A percentile compares a stretch with the other conserved stretches of the same genome.
Evolutionary conservation across 2,113 vertebrate genomes (phyloP).

Genomic region (rabbit (Oryctolagus cuniculus)): mOryCun1.1 NC_091438.1:57004001-57004500

Average conservation of each 20-base stretch:
- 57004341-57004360: background rate
- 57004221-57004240: background rate
- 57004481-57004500: background rate
- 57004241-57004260: background rate
- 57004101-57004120: background rate
- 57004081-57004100: too few species aligned
- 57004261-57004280: background rate
- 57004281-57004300: background rate
- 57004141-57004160: background rate
- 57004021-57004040: background rate
- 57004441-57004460: background rate
- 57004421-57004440: background rate
- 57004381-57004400: background rate
- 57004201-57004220: background rate
- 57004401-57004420: background rate
- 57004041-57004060: conserved; percentile 11
- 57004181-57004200: background rate
- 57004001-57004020: background rate
- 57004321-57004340: background rate
- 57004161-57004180: background rate
- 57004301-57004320: background rate
- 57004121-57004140: conserved; percentile 32
- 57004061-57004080: too few species aligned
- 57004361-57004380: background rate
- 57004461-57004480: background rate